Conservation (phyloP, 2,888 invertebrate species). For the Hermaeophaga mercurialis region DNA sequence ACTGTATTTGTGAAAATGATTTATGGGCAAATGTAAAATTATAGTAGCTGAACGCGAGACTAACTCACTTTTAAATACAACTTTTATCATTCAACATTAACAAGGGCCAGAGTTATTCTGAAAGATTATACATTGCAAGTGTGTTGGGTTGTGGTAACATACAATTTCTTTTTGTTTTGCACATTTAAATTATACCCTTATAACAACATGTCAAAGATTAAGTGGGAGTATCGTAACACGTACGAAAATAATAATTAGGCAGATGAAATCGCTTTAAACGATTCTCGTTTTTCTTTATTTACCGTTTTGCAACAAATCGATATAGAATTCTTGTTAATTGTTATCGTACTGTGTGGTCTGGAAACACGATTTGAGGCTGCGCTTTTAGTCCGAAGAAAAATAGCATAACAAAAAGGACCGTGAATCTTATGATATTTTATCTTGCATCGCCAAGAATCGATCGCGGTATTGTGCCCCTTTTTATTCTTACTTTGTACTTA, state of each 20-base stretch:
- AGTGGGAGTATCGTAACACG: slow-evolving; percentile 50
- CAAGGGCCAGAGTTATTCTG: slow-evolving; percentile 30
- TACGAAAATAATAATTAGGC: slow-evolving; percentile 49
- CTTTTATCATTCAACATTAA: slow-evolving; percentile 32
- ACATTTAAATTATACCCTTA: slow-evolving; percentile 44
- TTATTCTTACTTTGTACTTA: slow-evolving; percentile 25
- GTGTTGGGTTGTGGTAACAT: slow-evolving; percentile 28
- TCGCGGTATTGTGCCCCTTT: slow-evolving; percentile 20
- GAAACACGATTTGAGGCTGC: slow-evolving; percentile 42
- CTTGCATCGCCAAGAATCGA: slow-evolving; percentile 30
- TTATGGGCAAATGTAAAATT: slow-evolving; percentile 22
- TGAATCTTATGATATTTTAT: slow-evolving; percentile 35
- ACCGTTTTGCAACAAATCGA: slow-evolving; percentile 43
- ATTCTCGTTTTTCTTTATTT: slow-evolving; percentile 38
- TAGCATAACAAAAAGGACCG: slow-evolving; percentile 33
- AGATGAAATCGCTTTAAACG: slow-evolving; percentile 46
- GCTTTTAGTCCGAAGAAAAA: slow-evolving; percentile 40
- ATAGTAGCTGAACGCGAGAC: slow-evolving; percentile 25
- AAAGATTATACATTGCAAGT: slow-evolving; percentile 35
- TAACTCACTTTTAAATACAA: slow-evolving; percentile 27
- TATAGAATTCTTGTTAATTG: slow-evolving; percentile 48
- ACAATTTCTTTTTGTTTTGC: slow-evolving; percentile 39
- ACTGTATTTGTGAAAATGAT: slow-evolving; percentile 9
- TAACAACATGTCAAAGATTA: slow-evolving; percentile 47
- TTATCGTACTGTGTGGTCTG: slow-evolving; percentile 49